These are phyloP conservation scores for Podarcis muralis DNA, from an alignment of 2,113 vertebrate genomes.

Conservation along the genomic window DNA sequence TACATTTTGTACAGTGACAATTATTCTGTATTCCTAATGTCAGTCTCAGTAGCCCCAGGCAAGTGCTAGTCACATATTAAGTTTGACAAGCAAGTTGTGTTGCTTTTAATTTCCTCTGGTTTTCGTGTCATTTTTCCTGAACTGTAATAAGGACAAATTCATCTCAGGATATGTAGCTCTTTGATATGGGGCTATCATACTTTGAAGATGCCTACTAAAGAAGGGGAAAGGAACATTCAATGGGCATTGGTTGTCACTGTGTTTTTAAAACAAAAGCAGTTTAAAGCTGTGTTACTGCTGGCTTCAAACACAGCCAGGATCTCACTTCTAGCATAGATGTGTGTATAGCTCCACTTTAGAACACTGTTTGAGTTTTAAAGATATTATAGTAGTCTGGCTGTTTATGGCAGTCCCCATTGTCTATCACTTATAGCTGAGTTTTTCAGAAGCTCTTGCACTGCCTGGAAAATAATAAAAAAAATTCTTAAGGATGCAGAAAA, in stretches of 20 bases:
- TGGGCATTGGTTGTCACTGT: slow-evolving; percentile 17
- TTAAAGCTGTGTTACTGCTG: background rate
- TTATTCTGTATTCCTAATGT: background rate
- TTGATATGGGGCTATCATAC: slow-evolving; percentile 22
- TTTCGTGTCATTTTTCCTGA: slow-evolving; percentile 8
- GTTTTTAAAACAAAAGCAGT: background rate
- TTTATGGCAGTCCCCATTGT: background rate
- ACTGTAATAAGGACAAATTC: background rate
- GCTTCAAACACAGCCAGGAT: background rate
- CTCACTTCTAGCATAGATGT: background rate
- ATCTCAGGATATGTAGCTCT: slow-evolving; percentile 35
- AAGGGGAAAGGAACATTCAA: background rate
- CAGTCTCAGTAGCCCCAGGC: background rate
- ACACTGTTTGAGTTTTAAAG: background rate
- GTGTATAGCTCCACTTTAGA: background rate
- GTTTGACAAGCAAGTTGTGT: background rate
- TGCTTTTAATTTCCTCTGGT: background rate
- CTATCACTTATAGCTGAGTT: background rate
- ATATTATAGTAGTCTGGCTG: background rate
- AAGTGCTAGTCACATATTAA: background rate
- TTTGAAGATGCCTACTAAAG: background rate
- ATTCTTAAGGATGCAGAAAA: fast-evolving
- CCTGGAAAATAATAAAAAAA: background rate
- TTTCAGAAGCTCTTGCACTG: background rate
- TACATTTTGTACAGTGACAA: background rate